Evolutionary conservation across 1,140 invertebrate genomes (phyloP).

Genomic region (Bradysia coprophila): DNA sequence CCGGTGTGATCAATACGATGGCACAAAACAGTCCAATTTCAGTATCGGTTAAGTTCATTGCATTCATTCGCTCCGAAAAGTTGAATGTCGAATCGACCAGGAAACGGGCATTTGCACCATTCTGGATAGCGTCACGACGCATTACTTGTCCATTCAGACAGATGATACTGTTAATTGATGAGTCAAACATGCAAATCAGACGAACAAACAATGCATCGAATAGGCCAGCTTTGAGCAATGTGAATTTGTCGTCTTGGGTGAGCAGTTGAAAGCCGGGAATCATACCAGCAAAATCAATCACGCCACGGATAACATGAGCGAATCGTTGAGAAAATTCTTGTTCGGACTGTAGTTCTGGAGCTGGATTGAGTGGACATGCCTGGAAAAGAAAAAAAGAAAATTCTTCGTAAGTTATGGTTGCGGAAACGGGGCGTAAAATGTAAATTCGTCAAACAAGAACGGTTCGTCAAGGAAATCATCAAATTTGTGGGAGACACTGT

Average conservation of each 20-base stretch:
- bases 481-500: no score
- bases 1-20: slow-evolving; percentile 83
- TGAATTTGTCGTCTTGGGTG: slow-evolving; percentile 92
- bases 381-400: slow-evolving; percentile 31
- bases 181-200: slow-evolving; percentile 85
- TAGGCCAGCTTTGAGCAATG: slow-evolving; percentile 85
- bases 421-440: no score
- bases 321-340: slow-evolving; percentile 87
- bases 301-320: slow-evolving; percentile 87
- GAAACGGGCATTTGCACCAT: slow-evolving; percentile 78
- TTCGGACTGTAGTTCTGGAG: slow-evolving; percentile 72
- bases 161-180: slow-evolving; percentile 76
- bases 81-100: slow-evolving; percentile 95
- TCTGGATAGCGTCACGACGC: slow-evolving; percentile 74
- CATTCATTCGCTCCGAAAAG: slow-evolving; percentile 86
- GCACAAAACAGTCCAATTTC: slow-evolving; percentile 91
- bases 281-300: slow-evolving; percentile 93
- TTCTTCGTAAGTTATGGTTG: no score
- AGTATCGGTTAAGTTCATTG: slow-evolving; percentile 72
- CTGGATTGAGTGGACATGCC: slow-evolving; percentile 90
- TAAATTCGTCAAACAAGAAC: no score
- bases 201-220: slow-evolving; percentile 87
- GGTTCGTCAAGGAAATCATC: no score
- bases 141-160: slow-evolving; percentile 84
- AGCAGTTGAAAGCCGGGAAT: slow-evolving; percentile 91